Evolutionary conservation across 2,113 vertebrate genomes (phyloP).

Genomic region (Labeo rohita): DNA sequence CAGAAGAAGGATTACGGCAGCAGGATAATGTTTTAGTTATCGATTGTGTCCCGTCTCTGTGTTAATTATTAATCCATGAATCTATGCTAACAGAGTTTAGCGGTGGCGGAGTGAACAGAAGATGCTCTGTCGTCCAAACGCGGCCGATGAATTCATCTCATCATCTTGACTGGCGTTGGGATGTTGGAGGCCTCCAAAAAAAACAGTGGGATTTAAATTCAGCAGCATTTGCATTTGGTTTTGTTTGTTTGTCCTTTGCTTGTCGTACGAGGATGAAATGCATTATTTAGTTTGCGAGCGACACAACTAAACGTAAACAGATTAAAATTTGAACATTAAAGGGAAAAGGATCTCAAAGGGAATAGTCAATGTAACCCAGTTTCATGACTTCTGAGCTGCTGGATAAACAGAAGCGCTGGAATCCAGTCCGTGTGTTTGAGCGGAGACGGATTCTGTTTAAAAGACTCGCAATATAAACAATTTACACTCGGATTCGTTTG

Average conservation of each 20-base stretch:
- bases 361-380: slow-evolving; percentile 72
- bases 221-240: not conserved
- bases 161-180: slow-evolving; percentile 43
- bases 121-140: not conserved
- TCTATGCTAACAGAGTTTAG: slow-evolving; percentile 73
- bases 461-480: not conserved
- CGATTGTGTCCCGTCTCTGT: slow-evolving; percentile 68
- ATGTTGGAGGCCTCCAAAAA: not conserved
- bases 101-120: not conserved
- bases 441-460: not conserved
- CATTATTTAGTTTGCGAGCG: slow-evolving; percentile 72
- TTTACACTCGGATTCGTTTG: not conserved
- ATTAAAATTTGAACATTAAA: slow-evolving; percentile 77
- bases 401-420: slow-evolving; percentile 7
- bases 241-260: slow-evolving; percentile 57
- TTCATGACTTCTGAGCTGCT: slow-evolving; percentile 56
- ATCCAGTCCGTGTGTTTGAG: not conserved
- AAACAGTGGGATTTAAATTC: not conserved
- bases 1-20: slow-evolving; percentile 69
- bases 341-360: slow-evolving; percentile 68
- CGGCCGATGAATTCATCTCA: slow-evolving; percentile 63
- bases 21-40: slow-evolving; percentile 72
- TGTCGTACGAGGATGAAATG: slow-evolving; percentile 59
- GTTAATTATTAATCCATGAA: slow-evolving; percentile 75
- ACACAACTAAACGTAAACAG: slow-evolving; percentile 77